Base-by-base conservation (phyloP, 2,797 vertebrate species). In the Squalus acanthias region DNA sequence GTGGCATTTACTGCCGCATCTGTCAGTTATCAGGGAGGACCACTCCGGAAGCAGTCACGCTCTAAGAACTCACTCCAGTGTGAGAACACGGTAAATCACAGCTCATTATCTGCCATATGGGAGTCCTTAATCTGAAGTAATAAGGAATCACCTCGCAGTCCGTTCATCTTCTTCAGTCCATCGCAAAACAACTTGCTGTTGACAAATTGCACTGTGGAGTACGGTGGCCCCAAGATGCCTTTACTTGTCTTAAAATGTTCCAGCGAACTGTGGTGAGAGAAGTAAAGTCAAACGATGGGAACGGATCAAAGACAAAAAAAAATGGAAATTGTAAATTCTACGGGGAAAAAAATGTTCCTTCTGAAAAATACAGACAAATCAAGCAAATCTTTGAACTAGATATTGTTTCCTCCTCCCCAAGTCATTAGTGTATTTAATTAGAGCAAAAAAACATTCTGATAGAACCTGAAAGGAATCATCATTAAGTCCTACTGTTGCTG, bases 121-220 rank as follows among this genome's bases (percentile, higher is more conserved):
- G 65, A 69, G 65, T 26, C 65, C 65, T 93, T 69, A 39, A 93
- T 69, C 63, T 69, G n/a, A 93, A 93, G 8, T 69, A 93, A 93
- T 69, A 93, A 93, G 91, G n/a, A 26, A 93, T 93, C 91, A 69
- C 96, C 79, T 96, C 96, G 82, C 53, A 70, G 69, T 96, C 96
- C 79, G 76, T 24, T 76, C 69, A 7, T 13, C 92, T 33, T 67
- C 76, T 53, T 50, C 89, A 96, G 95, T 46, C 96, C 0, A 0
- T 96, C 0, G 0, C 22, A 95, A 96, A 96, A 53, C 0, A 26
- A 96, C 96, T 93, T 0, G 0, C 50, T 70, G 96, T 96, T 97
- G 97, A 97, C 97, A 97, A 97, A 97, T 97, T 95, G 8, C 97
- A 17, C 1, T 57, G 96, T 97, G 93, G 96, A 96, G 96, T 97